Conservation (phyloP, 2,888 invertebrate genomes). For the Timema cristinae region DNA sequence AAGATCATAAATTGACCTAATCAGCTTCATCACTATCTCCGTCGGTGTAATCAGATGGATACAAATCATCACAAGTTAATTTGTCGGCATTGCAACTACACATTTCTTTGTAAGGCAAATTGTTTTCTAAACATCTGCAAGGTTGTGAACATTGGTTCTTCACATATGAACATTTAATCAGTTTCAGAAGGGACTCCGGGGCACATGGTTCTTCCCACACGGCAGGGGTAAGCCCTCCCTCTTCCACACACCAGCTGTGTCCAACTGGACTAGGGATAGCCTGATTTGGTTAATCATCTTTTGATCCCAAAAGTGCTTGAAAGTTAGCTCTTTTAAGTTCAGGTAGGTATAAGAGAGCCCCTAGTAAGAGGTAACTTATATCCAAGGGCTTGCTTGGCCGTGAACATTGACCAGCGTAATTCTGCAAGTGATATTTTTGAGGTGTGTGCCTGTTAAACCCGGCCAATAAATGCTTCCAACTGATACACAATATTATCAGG, state of each 20-base stretch:
- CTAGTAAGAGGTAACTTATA: too few relatives aligned
- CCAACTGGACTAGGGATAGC: not conserved
- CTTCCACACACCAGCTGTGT: not conserved
- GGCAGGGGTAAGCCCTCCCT: too few relatives aligned
- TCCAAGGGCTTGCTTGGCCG: too few relatives aligned
- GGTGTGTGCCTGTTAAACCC: too few relatives aligned
- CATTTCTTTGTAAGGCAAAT: constrained; percentile 1
- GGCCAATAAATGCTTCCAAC: too few relatives aligned
- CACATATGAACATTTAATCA: too few relatives aligned
- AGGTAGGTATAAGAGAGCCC: constrained; percentile 10
- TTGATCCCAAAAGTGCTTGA: constrained; percentile 6
- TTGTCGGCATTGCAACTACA: constrained; percentile 4
- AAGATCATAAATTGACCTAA: not conserved
- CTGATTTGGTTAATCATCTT: not conserved
- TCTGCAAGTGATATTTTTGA: too few relatives aligned
- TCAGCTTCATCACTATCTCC: constrained; percentile 4
- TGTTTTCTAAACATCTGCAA: not conserved
- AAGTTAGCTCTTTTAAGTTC: constrained; percentile 13
- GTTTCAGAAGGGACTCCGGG: too few relatives aligned
- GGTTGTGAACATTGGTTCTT: too few relatives aligned
- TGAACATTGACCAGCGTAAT: too few relatives aligned
- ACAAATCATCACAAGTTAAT: not conserved
- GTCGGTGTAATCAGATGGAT: not conserved
- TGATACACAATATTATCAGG: too few relatives aligned
- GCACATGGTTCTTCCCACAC: too few relatives aligned